Evolutionary conservation across 2,797 vertebrate species (phyloP).

Genomic region (Harpagifer antarcticus): DNA sequence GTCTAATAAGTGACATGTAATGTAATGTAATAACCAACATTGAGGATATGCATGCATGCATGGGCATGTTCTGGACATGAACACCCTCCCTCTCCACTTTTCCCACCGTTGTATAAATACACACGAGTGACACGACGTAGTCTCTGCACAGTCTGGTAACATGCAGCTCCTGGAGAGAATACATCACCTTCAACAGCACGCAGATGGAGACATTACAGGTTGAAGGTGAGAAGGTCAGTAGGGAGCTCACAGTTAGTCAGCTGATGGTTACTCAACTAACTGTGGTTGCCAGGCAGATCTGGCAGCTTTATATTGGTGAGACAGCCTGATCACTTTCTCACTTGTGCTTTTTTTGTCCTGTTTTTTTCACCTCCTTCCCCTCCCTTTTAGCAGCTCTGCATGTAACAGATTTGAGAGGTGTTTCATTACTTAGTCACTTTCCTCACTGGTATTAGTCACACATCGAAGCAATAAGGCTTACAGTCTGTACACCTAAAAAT

Average conservation of each 20-base stretch:
- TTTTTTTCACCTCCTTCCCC: slow-evolving; percentile 40
- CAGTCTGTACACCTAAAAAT: slow-evolving; percentile 23
- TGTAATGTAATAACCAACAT: slow-evolving; percentile 16
- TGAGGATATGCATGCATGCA: slow-evolving; percentile 28
- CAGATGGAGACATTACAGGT: slow-evolving; percentile 15
- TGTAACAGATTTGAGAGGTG: slow-evolving; percentile 70
- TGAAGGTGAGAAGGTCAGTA: slow-evolving; percentile 56
- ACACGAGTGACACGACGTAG: slow-evolving; percentile 1
- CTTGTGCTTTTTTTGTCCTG: slow-evolving; percentile 58
- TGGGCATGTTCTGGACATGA: slow-evolving; percentile 31
- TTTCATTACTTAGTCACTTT: slow-evolving; percentile 67
- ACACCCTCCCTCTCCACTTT: neutral
- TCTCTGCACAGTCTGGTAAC: neutral
- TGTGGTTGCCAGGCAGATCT: slow-evolving; percentile 78
- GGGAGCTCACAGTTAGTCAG: slow-evolving; percentile 50
- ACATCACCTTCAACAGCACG: slow-evolving; percentile 20
- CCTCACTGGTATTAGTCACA: slow-evolving; percentile 43
- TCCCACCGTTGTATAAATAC: slow-evolving; percentile 4
- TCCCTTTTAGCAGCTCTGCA: slow-evolving; percentile 21
- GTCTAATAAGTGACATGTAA: no score
- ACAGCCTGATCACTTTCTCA: slow-evolving; percentile 55
- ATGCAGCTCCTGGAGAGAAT: slow-evolving; percentile 1
- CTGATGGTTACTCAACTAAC: slow-evolving; percentile 47
- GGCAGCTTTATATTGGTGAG: slow-evolving; percentile 26
- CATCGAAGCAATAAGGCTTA: slow-evolving; percentile 22